Conservation (phyloP, 2,113 vertebrate species). For the Todiramphus saurophagus region DNA sequence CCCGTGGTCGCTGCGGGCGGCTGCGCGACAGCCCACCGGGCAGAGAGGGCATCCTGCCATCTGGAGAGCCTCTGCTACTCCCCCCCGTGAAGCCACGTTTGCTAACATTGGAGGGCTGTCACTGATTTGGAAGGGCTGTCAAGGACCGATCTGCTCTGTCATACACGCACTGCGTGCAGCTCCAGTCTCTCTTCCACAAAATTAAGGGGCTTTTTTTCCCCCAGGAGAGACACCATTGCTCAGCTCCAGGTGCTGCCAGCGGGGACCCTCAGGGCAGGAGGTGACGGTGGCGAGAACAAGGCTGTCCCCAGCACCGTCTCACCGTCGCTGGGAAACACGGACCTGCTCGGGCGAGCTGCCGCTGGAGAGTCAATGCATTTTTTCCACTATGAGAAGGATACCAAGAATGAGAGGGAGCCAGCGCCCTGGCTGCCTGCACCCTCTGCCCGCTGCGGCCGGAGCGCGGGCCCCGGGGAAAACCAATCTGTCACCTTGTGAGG, state of each 20-base stretch:
- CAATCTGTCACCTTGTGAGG: constrained; percentile 83
- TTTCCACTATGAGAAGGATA: constrained; percentile 75
- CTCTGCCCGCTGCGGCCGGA: background rate
- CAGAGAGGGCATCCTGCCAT: background rate
- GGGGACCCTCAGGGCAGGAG: accelerated
- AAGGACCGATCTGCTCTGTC: background rate
- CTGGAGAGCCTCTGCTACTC: background rate
- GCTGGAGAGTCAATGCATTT: constrained; percentile 34
- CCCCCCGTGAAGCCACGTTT: accelerated
- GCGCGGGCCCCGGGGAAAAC: constrained; percentile 20
- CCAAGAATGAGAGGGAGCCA: constrained; percentile 78
- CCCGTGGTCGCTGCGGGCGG: accelerated
- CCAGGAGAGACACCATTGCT: accelerated
- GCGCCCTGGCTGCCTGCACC: constrained; percentile 53
- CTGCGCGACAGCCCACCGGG: accelerated
- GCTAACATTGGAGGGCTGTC: background rate
- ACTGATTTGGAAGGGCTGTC: background rate
- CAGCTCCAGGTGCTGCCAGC: background rate
- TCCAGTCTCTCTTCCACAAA: background rate
- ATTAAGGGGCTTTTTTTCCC: background rate
- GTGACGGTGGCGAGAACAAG: background rate
- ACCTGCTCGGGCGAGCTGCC: background rate
- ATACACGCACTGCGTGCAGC: accelerated
- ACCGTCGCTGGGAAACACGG: background rate
- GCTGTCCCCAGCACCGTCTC: background rate